These are phyloP conservation scores for Pseudopipra pipra DNA, from an alignment of 2,113 vertebrate species.

Conservation along the genomic window DNA sequence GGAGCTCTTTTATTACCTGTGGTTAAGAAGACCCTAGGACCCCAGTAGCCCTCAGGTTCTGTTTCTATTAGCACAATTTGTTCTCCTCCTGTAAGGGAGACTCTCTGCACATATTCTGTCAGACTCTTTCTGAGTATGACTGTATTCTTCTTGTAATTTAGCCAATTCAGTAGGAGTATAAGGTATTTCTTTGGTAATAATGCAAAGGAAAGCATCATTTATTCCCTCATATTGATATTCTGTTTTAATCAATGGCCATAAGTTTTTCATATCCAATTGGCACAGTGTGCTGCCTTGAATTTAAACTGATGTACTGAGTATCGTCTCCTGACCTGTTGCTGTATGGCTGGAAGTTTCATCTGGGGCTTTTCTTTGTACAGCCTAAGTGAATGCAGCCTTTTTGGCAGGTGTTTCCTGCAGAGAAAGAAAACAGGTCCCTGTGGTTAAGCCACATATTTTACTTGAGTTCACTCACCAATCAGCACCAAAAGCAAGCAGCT, in stretches of 20 bases:
- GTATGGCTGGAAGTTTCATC: not conserved
- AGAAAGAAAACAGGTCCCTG: constrained; percentile 77
- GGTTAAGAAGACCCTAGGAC: not conserved
- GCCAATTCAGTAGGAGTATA: not conserved
- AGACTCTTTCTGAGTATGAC: not conserved
- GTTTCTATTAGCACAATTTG: not conserved
- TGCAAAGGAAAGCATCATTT: not conserved
- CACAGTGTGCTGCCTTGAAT: not conserved
- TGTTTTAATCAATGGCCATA: not conserved
- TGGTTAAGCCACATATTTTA: constrained; percentile 66
- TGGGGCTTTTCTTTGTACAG: constrained; percentile 22
- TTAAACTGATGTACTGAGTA: not conserved
- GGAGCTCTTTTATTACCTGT: not conserved
- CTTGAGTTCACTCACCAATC: constrained; percentile 27
- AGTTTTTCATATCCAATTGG: not conserved
- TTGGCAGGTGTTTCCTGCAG: constrained; percentile 88
- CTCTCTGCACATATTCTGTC: not conserved
- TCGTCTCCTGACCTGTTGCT: not conserved
- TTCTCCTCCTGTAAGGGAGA: not conserved
- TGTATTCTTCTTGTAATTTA: not conserved
- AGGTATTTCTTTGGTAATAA: not conserved
- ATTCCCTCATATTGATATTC: not conserved
- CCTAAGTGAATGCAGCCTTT: constrained; percentile 13
- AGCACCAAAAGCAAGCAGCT: not conserved
- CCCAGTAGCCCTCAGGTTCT: not conserved